Evolutionary conservation across 2,888 invertebrate species (phyloP), one percentile per base, ranked within the genome.

Genomic region (Panorpa germanica): DNA sequence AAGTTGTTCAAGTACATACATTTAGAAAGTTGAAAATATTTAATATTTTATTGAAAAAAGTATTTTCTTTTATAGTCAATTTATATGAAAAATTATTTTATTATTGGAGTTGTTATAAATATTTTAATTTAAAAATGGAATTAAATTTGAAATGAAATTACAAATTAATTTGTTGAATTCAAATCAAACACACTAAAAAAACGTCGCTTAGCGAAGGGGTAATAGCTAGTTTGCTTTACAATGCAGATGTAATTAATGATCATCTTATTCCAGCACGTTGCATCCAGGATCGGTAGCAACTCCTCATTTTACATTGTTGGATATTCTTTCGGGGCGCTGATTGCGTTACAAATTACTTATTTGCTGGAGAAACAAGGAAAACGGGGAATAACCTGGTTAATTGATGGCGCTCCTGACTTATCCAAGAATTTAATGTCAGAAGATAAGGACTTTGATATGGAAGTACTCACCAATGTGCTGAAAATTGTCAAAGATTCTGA

Each of bases 271-370:
- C 44, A 78, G 74, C 55, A 66, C 40, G 60, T 76, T 7, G 57
- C 63, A 32, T 52, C 60, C 22, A 56, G 61, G 8, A 46, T 71
- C n/a, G 55, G 63, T 7, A 65, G 61, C 0, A 60, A 64, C 0
- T 59, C 61, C 11, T 58, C 62, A 2, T 90, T 78, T 55, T 65
- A 67, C 34, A 47, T 95, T 2, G 65, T 80, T 9, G 93, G 81
- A 3, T 91, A 95, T 57, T 95, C 93, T 9, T 91, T 72, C 45
- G 95, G 95, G 25, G 60, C 74, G 1, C 50, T 77, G 14, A 59
- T 88, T 12, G 74, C 77, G 0, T 52, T 90, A 32, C 81, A 88
- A 47, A 55, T 91, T 34, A 76, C 72, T 4, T 54, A 67, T 6
- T 60, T 65, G 43, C 55, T 91, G 20, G 83, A 85, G 50, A 54